These are phyloP conservation scores for Dolichotis patagonum DNA, from an alignment of 2,113 vertebrate genomes.

Conservation along the genomic window DNA sequence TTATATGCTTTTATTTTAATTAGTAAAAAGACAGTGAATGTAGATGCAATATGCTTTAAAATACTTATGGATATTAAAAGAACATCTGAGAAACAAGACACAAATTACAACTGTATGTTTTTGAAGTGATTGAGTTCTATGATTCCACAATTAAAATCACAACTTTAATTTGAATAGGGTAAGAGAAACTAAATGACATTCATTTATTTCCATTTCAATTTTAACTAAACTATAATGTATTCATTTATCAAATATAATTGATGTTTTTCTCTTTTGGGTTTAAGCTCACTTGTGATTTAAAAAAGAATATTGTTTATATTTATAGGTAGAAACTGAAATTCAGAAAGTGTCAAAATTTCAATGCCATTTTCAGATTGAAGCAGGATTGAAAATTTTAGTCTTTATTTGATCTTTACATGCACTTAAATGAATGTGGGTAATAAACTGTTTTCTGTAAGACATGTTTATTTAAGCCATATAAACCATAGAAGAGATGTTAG, in stretches of 20 bases:
- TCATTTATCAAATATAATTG: slow-evolving; percentile 9
- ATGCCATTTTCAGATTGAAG: neutral
- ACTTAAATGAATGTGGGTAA: neutral
- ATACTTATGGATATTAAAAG: neutral
- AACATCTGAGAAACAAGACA: slow-evolving; percentile 20
- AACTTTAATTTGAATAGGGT: neutral
- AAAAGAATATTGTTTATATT: slow-evolving; percentile 20
- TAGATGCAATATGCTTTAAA: neutral
- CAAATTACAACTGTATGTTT: neutral
- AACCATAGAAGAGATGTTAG: neutral
- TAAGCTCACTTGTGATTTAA: neutral
- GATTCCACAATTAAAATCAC: neutral
- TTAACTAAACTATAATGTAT: neutral
- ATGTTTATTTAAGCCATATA: slow-evolving; percentile 7
- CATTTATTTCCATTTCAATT: neutral
- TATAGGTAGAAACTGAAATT: slow-evolving; percentile 38
- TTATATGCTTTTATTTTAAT: neutral
- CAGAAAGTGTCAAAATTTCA: neutral
- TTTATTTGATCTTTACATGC: slow-evolving; percentile 32
- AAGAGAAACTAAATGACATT: neutral
- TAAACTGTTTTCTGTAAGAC: slow-evolving; percentile 9
- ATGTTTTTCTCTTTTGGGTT: neutral
- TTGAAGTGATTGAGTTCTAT: neutral
- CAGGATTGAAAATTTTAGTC: neutral
- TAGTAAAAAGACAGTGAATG: neutral